These are phyloP conservation scores for Bibio marci DNA, from an alignment of 2,888 invertebrate genomes.

Conservation along the genomic window DNA sequence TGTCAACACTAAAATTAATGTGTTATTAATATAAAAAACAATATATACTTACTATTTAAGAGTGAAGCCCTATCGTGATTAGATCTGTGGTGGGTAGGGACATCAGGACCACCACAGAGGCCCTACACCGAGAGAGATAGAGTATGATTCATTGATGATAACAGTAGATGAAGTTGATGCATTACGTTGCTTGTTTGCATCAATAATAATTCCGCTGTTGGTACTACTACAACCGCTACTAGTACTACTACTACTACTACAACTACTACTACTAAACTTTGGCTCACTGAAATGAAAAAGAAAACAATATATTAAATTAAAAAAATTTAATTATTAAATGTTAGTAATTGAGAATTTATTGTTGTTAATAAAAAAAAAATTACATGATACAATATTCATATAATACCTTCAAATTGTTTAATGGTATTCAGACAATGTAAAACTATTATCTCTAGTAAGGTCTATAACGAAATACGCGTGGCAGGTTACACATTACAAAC, in stretches of 20 bases:
- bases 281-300: constrained; percentile 23
- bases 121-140: constrained; percentile 92
- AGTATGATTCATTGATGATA: constrained; percentile 56
- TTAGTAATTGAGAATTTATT: background rate
- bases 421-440: too few species aligned
- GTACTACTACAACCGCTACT: constrained; percentile 16
- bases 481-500: too few species aligned
- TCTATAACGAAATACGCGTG: too few species aligned
- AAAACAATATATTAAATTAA: constrained; percentile 2
- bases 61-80: constrained; percentile 33
- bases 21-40: background rate
- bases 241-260: constrained; percentile 27
- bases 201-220: constrained; percentile 6
- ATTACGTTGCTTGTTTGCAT: constrained; percentile 18
- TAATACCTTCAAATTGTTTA: too few species aligned
- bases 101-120: constrained; percentile 99
- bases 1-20: too few species aligned
- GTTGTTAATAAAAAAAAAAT: background rate
- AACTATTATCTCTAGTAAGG: too few species aligned
- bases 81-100: constrained; percentile 51
- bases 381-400: too few species aligned
- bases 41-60: constrained; percentile 24
- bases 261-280: constrained; percentile 27
- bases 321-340: background rate
- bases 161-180: constrained; percentile 38